Evolutionary conservation across 1,140 invertebrate species (phyloP).

Genomic region (Macrocentrus cingulum): DNA sequence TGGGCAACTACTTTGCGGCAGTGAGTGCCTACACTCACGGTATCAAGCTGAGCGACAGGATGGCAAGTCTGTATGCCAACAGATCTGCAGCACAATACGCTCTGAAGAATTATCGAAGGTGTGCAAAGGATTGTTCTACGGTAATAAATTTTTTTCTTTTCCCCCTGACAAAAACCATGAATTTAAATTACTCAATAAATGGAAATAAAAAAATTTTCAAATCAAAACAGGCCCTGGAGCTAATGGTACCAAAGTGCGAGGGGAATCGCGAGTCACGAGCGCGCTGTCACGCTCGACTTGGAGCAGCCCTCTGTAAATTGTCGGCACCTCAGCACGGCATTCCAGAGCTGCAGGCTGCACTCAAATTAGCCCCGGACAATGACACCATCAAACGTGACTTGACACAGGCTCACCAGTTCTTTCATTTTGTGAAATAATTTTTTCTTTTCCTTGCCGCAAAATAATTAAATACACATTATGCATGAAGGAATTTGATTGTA

Average conservation of each 20-base stretch:
- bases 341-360: conserved; percentile 72
- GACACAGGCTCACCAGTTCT: conserved; percentile 37
- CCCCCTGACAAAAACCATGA: too few species aligned
- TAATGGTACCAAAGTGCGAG: conserved; percentile 71
- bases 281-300: conserved; percentile 71
- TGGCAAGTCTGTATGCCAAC: conserved; percentile 74
- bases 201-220: conserved; percentile 55
- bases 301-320: conserved; percentile 71
- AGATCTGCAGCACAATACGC: conserved; percentile 77
- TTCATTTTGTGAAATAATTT: conserved; percentile 36
- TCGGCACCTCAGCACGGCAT: conserved; percentile 73
- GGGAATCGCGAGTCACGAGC: conserved; percentile 71
- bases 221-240: conserved; percentile 65
- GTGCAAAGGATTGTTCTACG: conserved; percentile 65
- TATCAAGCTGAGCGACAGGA: conserved; percentile 72
- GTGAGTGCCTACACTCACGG: conserved; percentile 80
- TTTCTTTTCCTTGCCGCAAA: too few species aligned
- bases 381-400: conserved; percentile 56
- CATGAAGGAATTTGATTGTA: too few species aligned
- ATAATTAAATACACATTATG: too few species aligned
- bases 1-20: conserved; percentile 75
- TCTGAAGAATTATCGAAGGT: conserved; percentile 73
- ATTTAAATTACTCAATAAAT: too few species aligned
- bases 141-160: too few species aligned
- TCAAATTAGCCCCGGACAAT: conserved; percentile 65